Percentiles rank a stretch among this genome's conserved stretches.
Conservation (phyloP, 1,140 invertebrate species). For the Carcinoscorpius rotundicauda region DNA sequence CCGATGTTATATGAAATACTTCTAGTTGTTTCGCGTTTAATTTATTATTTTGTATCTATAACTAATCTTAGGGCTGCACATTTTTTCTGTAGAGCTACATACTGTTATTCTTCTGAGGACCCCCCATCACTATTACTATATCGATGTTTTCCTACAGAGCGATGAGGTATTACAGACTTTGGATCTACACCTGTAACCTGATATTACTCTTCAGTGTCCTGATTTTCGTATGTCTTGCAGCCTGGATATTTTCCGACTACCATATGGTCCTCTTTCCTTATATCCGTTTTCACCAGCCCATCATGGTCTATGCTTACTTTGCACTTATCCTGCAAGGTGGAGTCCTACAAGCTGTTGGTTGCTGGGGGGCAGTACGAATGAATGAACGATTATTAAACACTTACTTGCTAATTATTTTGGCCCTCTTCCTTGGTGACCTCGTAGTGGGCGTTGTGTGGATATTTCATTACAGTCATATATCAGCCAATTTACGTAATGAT, state of each 20-base stretch:
- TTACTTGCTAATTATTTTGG: slow-evolving; percentile 68
- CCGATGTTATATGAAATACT: no score
- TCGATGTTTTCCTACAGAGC: slow-evolving; percentile 30
- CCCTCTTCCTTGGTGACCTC: slow-evolving; percentile 65
- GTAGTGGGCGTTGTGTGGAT: slow-evolving; percentile 77
- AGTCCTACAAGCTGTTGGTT: slow-evolving; percentile 56
- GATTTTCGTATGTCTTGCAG: slow-evolving; percentile 62
- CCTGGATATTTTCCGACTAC: slow-evolving; percentile 47
- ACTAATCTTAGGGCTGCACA: no score
- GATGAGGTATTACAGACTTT: slow-evolving; percentile 66
- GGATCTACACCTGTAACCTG: slow-evolving; percentile 85
- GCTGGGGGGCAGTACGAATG: slow-evolving; percentile 60
- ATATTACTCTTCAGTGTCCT: slow-evolving; percentile 65
- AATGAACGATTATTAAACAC: slow-evolving; percentile 65
- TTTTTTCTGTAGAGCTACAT: no score
- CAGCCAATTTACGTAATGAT: slow-evolving; percentile 51
- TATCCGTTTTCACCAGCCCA: slow-evolving; percentile 52
- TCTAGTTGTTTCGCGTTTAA: no score
- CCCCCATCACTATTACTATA: no score
- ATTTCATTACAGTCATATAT: slow-evolving; percentile 61
- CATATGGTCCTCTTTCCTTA: slow-evolving; percentile 48
- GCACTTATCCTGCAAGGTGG: slow-evolving; percentile 52
- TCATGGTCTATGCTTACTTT: slow-evolving; percentile 68
- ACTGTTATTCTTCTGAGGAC: no score
- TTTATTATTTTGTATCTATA: no score